Conservation (phyloP, 1,140 invertebrate genomes). For the Drosophila kurseongensis region DNA sequence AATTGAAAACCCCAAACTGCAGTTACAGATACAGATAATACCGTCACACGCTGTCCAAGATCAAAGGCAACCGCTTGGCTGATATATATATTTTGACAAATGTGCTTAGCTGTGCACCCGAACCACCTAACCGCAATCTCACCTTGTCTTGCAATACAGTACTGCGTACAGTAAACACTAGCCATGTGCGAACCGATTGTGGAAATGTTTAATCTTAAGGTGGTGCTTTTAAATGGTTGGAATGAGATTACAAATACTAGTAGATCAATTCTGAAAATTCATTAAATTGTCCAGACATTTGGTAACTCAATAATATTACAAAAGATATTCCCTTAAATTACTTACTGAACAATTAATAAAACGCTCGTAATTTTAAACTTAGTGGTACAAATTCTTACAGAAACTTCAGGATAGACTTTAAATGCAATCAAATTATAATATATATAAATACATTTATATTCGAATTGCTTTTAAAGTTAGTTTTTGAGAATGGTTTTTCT, state of each 20-base stretch:
- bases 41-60: slow-evolving; percentile 31
- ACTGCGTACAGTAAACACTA: slow-evolving; percentile 27
- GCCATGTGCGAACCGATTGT: slow-evolving; percentile 27
- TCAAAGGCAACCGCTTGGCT: slow-evolving; percentile 35
- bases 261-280: no score
- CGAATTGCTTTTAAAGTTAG: background rate
- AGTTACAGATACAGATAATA: slow-evolving; percentile 16
- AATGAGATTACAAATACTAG: background rate
- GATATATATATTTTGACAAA: slow-evolving; percentile 22
- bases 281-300: no score
- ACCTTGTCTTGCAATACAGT: slow-evolving; percentile 32
- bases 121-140: slow-evolving; percentile 32
- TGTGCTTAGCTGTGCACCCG: slow-evolving; percentile 67
- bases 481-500: slow-evolving; percentile 29
- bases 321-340: no score
- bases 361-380: no score
- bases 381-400: background rate
- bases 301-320: no score
- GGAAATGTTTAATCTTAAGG: background rate
- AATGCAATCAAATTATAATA: background rate
- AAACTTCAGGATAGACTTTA: background rate
- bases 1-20: background rate
- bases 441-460: no score
- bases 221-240: background rate
- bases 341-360: no score